phyloP scores from a whole-genome alignment of 2,888 invertebrate species.

The Aquatica leii region DNA sequence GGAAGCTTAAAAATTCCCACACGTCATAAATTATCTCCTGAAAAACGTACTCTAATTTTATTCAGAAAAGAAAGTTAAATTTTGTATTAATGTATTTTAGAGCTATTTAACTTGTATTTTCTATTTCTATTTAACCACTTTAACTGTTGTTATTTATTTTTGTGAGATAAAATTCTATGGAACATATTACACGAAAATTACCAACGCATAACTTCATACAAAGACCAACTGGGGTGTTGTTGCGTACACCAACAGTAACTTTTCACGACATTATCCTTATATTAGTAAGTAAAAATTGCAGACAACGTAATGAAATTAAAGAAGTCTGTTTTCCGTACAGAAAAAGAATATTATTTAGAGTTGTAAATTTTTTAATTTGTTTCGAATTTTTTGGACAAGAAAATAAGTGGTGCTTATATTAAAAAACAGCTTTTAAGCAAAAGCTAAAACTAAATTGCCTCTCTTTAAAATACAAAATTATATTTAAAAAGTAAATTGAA shows the following conservation, averaged over 20 bases:
- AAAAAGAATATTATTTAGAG: constrained; percentile 19
- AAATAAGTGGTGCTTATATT: constrained; percentile 28
- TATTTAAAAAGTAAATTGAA: constrained; percentile 15
- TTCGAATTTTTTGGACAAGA: constrained; percentile 29
- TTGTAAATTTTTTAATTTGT: constrained; percentile 34
- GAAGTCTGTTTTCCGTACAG: constrained; percentile 16
- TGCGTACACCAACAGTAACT: neutral
- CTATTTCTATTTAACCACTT: too few species aligned
- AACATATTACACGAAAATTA: constrained; percentile 17
- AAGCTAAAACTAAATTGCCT: constrained; percentile 26
- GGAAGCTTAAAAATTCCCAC: too few species aligned
- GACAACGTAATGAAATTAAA: constrained; percentile 35
- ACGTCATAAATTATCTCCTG: too few species aligned
- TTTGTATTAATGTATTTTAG: too few species aligned
- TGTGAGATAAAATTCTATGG: too few species aligned
- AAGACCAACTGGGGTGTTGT: too few species aligned
- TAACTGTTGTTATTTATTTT: too few species aligned
- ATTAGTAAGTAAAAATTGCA: constrained; percentile 30
- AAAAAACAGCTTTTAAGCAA: constrained; percentile 25
- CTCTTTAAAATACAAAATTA: constrained; percentile 20
- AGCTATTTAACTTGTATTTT: too few species aligned
- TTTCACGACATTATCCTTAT: constrained; percentile 6
- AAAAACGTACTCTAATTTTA: too few species aligned
- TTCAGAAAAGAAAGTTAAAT: too few species aligned
- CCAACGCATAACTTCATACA: neutral